Percentiles rank a stretch among this genome's conserved stretches.
phyloP scores from a whole-genome alignment of 2,113 vertebrate genomes.

The Symphodus melops region DNA sequence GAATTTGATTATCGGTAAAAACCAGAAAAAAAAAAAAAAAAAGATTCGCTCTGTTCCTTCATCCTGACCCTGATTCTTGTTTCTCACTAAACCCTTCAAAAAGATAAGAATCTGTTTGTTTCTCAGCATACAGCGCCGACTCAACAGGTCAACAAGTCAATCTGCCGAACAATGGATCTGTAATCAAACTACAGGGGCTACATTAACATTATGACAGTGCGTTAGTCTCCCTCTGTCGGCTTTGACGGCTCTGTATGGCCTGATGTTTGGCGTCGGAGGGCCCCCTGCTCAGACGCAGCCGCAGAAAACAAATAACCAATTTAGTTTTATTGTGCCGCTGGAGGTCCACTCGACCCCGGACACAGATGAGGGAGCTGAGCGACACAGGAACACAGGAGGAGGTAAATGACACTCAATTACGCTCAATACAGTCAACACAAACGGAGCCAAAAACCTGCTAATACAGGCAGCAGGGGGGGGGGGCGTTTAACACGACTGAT shows the following conservation, averaged over 20 bases:
- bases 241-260: conserved; percentile 33
- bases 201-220: conserved; percentile 21
- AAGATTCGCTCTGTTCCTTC: too few relatives aligned
- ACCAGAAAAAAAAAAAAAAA: too few relatives aligned
- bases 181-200: conserved; percentile 43
- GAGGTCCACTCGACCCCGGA: conserved; percentile 49
- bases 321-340: conserved; percentile 60
- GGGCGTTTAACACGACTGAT: too few relatives aligned
- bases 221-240: conserved; percentile 33
- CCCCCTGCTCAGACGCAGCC: conserved; percentile 27
- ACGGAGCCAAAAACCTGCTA: conserved; percentile 15
- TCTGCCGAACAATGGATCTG: conserved; percentile 31
- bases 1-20: too few relatives aligned
- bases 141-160: conserved; percentile 44
- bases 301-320: conserved; percentile 61
- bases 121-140: neutral
- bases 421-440: neutral
- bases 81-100: neutral
- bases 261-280: conserved; percentile 7
- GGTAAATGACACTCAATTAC: conserved; percentile 29
- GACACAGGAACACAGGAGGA: conserved; percentile 50
- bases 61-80: neutral
- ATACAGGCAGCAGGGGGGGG: neutral
- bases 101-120: conserved; percentile 13
- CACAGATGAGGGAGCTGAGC: conserved; percentile 48